Conservation (phyloP, 2,797 vertebrate genomes). For the Pitangus sulphuratus region DNA sequence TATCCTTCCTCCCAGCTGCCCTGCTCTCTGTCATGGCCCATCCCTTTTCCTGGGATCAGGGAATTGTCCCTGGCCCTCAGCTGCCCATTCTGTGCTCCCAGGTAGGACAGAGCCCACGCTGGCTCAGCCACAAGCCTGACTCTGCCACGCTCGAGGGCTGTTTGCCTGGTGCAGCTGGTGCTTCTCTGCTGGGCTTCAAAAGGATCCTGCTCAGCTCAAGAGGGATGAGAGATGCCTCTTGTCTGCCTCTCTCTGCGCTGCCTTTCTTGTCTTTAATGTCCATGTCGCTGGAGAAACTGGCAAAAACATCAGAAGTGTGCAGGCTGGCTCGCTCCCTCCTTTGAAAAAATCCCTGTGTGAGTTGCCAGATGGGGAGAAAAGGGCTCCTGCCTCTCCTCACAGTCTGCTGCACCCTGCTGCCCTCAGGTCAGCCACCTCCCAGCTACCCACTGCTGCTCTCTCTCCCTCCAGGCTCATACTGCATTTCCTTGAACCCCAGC, state of each 20-base stretch:
- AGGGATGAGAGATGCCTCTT: rapidly evolving
- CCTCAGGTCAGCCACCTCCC: neutral
- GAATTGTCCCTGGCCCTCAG: neutral
- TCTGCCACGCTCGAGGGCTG: neutral
- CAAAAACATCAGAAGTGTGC: neutral
- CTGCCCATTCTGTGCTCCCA: neutral
- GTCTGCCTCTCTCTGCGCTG: neutral
- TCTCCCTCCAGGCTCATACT: neutral
- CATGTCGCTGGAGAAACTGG: neutral
- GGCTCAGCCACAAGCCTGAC: neutral
- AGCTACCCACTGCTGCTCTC: neutral
- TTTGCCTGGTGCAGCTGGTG: neutral
- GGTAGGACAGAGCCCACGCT: rapidly evolving
- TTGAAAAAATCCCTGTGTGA: neutral
- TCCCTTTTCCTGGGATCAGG: neutral
- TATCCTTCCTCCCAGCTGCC: neutral
- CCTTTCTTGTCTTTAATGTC: neutral
- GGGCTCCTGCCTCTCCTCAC: neutral
- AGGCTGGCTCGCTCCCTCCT: neutral
- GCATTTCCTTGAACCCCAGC: neutral
- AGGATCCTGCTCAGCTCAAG: neutral
- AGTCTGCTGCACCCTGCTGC: neutral
- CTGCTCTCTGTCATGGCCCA: neutral
- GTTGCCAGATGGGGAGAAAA: neutral
- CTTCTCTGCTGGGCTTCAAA: neutral